Evolutionary conservation across 2,888 invertebrate species (phyloP).

Genomic region (Agonopterix subpropinquella): DNA sequence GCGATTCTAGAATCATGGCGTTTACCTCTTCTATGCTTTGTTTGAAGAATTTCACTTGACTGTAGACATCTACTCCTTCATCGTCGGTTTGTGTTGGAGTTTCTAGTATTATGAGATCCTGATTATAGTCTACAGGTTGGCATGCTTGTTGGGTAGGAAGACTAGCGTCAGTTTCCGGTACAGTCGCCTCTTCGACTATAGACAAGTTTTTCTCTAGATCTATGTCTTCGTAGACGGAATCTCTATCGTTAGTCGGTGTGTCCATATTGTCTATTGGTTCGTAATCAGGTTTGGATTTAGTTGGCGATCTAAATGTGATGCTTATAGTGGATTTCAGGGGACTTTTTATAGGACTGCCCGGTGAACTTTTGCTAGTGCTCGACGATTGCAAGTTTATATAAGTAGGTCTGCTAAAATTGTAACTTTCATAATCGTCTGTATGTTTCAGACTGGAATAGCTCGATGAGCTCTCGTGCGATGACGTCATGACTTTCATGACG

Average conservation of each 20-base stretch:
- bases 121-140: slow-evolving; percentile 47
- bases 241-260: slow-evolving; percentile 63
- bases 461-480: slow-evolving; percentile 65
- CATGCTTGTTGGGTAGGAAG: slow-evolving; percentile 76
- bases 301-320: slow-evolving; percentile 82
- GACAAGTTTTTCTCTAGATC: slow-evolving; percentile 56
- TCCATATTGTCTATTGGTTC: slow-evolving; percentile 58
- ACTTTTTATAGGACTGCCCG: slow-evolving; percentile 64
- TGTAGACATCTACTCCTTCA: slow-evolving; percentile 77
- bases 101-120: slow-evolving; percentile 69
- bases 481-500: slow-evolving; percentile 57
- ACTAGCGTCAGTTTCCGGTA: slow-evolving; percentile 73
- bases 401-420: slow-evolving; percentile 56
- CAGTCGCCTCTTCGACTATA: slow-evolving; percentile 70
- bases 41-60: slow-evolving; percentile 85
- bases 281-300: slow-evolving; percentile 61
- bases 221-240: slow-evolving; percentile 77
- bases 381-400: slow-evolving; percentile 66
- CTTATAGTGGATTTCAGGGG: slow-evolving; percentile 83
- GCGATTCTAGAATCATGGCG: slow-evolving; percentile 52
- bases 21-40: slow-evolving; percentile 86
- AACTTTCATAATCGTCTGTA: slow-evolving; percentile 53
- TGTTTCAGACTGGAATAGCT: slow-evolving; percentile 55
- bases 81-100: slow-evolving; percentile 63
- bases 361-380: slow-evolving; percentile 60